phyloP scores from a whole-genome alignment of 2,797 vertebrate species.

The Cryptoblepharus egeriae region DNA sequence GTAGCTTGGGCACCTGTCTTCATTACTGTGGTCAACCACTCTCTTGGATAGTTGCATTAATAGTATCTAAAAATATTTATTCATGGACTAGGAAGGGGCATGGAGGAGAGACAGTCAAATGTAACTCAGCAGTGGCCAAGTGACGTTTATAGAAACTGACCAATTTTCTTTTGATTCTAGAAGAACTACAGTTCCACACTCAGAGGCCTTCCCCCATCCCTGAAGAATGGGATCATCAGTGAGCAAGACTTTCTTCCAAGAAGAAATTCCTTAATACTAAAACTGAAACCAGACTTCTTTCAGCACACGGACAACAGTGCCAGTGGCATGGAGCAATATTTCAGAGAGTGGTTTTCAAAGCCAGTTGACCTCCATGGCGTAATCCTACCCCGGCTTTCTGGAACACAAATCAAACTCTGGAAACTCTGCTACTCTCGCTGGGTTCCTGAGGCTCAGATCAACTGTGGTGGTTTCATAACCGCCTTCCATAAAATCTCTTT shows the following conservation, averaged over 20 bases:
- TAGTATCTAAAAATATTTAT: too few relatives aligned
- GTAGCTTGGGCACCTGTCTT: background rate
- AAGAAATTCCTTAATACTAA: conserved; percentile 87
- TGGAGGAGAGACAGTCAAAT: background rate
- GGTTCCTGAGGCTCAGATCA: conserved; percentile 94
- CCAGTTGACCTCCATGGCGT: conserved; percentile 86
- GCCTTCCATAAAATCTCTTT: conserved; percentile 89
- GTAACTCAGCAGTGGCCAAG: background rate
- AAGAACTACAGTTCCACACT: conserved; percentile 91
- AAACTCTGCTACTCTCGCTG: conserved; percentile 96
- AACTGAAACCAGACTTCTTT: conserved; percentile 81
- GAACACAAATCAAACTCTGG: conserved; percentile 90
- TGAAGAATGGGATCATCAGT: conserved; percentile 84
- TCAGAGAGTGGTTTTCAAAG: conserved; percentile 88
- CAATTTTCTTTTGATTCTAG: conserved; percentile 70
- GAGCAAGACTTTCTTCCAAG: conserved; percentile 82
- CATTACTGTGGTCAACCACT: background rate
- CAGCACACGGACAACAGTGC: conserved; percentile 73
- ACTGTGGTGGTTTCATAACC: conserved; percentile 84
- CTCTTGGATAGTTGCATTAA: background rate
- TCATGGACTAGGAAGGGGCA: too few relatives aligned
- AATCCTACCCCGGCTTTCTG: conserved; percentile 86
- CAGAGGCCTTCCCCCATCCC: conserved; percentile 78
- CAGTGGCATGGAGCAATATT: conserved; percentile 84
- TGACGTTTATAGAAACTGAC: background rate